Conservation (phyloP, 2,888 invertebrate species). For the Macrosiphum euphorbiae region DNA sequence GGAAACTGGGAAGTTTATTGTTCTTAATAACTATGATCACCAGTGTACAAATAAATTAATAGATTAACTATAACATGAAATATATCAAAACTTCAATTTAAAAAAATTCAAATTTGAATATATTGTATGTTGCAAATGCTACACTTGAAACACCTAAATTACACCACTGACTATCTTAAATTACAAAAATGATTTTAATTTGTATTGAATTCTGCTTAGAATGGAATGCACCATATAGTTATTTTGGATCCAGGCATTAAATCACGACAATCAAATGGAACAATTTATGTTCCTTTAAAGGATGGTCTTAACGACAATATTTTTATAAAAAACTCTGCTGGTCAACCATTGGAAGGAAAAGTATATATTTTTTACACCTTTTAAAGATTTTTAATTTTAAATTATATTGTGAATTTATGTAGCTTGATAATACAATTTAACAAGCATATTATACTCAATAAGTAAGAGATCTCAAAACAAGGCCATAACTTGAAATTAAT, state of each 20-base stretch:
- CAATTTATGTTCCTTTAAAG: conserved; percentile 66
- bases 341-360: conserved; percentile 79
- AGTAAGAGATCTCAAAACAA: no score
- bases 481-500: no score
- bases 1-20: background rate
- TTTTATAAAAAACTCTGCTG: conserved; percentile 79
- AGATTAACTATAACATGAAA: background rate
- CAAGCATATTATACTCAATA: background rate
- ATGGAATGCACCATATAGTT: conserved; percentile 83
- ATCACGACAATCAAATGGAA: conserved; percentile 77
- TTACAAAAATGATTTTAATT: background rate
- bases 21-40: background rate
- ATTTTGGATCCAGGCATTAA: conserved; percentile 84
- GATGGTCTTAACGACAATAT: conserved; percentile 80
- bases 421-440: background rate
- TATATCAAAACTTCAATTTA: background rate
- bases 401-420: background rate
- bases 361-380: background rate
- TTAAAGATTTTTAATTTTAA: background rate
- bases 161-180: background rate
- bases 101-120: no score
- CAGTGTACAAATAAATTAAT: background rate
- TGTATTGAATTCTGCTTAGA: conserved; percentile 65
- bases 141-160: no score
- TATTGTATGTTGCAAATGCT: no score